Evolutionary conservation across 1,140 invertebrate genomes (phyloP), one percentile per base, ranked within the genome.

Genomic region (Drosophila lini): DNA sequence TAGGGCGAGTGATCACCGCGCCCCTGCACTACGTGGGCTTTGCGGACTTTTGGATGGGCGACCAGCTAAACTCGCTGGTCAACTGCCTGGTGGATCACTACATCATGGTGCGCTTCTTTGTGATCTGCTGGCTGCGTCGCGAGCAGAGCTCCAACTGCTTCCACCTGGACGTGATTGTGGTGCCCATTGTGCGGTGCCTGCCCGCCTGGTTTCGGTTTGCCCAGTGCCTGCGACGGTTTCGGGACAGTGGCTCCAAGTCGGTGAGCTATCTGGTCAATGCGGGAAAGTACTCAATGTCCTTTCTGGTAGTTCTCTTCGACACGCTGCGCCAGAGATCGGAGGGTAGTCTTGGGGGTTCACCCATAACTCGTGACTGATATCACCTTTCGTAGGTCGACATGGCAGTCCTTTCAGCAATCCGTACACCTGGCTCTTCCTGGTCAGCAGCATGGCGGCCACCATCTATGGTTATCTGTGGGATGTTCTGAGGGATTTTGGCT

Each of bases 401-500:
- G 62, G 81, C 6, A 93, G 94, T 67, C 85, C 93, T 28, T 94
- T 94, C 74, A 93, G 94, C 62, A 97, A 97, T 93, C 96, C 96
- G 15, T 97, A 95, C 91, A 94, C 98, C 61, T 97, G 97, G 93
- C 86, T 96, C 56, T 97, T 96, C 94, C 93, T 97, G 25, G 92
- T 94, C 4, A 94, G 95, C n/a, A 95, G 95, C 45, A 84, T 97
- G 4, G 90, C 97, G 10, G 97, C 95, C 58, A 97, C 97, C 0
- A 93, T 95, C 40, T 98, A 98, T 90, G 96, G 96, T 0, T 97
- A 97, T 80, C 94, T 95, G 2, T 99, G 98, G 98, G 98, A 99
- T 92, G 95, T 99, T 8, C 97, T 97, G 92, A 97, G 98, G 96
- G 98, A 99, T 94, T 99, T 98, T 97, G 98, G 98, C 9, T 93